Percentiles rank a stretch among this genome's conserved stretches.
Evolutionary conservation across 2,113 vertebrate genomes (phyloP).

Genomic region (Apodemus speciosus): DNA sequence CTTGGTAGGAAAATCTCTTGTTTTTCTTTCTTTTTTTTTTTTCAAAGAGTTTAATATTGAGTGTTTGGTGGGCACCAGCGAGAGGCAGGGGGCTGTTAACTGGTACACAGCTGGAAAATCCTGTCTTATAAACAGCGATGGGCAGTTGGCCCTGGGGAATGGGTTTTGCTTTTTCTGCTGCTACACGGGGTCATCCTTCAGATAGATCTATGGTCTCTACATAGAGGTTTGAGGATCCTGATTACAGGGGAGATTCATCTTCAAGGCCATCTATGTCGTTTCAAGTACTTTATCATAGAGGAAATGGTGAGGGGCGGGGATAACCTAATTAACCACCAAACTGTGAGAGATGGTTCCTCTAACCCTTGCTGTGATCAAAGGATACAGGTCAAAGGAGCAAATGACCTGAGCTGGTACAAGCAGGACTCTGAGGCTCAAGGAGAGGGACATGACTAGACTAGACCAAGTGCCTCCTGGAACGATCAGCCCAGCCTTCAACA

Average conservation of each 20-base stretch:
- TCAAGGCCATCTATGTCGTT: neutral
- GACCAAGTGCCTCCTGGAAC: neutral
- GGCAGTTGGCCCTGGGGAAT: neutral
- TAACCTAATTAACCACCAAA: neutral
- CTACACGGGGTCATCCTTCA: neutral
- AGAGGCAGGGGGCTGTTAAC: neutral
- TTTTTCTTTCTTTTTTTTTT: neutral
- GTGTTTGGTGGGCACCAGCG: neutral
- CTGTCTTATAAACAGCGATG: neutral
- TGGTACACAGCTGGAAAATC: neutral
- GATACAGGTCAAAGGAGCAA: neutral
- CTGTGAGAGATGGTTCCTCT: neutral
- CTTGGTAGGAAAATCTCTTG: neutral
- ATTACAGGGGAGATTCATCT: too few species aligned
- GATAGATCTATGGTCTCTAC: neutral
- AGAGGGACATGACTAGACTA: neutral
- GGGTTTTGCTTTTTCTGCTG: neutral
- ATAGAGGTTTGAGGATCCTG: rapidly evolving
- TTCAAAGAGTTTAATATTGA: neutral
- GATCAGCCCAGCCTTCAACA: too few species aligned
- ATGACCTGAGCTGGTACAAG: neutral
- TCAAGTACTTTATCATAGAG: neutral
- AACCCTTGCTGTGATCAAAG: neutral
- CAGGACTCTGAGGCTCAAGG: neutral
- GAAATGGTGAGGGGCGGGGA: neutral